These are phyloP conservation scores for Gobius niger DNA, from an alignment of 2,113 vertebrate species.

Conservation along the genomic window DNA sequence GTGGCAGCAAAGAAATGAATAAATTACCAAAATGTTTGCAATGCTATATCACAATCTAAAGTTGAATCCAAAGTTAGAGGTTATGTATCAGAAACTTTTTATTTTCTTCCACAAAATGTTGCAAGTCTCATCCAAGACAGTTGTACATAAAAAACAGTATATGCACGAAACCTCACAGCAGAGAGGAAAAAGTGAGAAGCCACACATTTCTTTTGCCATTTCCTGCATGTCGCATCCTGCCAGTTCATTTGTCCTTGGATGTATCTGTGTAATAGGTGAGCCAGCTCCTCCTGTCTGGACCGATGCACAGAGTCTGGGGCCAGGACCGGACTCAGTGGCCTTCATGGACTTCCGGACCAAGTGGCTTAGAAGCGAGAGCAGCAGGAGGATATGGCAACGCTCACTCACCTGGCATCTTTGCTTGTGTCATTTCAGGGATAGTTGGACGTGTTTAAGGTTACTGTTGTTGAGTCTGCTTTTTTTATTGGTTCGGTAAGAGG, in stretches of 20 bases:
- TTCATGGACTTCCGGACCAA: constrained; percentile 58
- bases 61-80: too few relatives aligned
- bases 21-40: too few relatives aligned
- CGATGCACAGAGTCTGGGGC: constrained; percentile 35
- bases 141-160: background rate
- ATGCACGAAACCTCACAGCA: background rate
- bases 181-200: constrained; percentile 30
- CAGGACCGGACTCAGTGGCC: constrained; percentile 48
- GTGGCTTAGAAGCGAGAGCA: constrained; percentile 44
- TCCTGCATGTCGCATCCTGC: constrained; percentile 40
- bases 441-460: background rate
- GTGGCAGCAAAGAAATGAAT: too few relatives aligned
- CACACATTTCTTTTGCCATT: constrained; percentile 23
- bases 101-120: too few relatives aligned
- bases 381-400: constrained; percentile 36
- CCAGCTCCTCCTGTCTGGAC: constrained; percentile 49
- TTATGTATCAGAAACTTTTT: too few relatives aligned
- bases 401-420: constrained; percentile 13
- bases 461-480: background rate
- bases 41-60: too few relatives aligned
- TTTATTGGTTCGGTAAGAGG: background rate
- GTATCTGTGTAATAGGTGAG: constrained; percentile 45
- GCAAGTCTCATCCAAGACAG: background rate
- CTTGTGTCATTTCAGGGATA: constrained; percentile 25
- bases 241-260: constrained; percentile 65